A percentile compares a stretch with the other conserved stretches of the same genome.
Conservation (phyloP, 2,797 vertebrate species). For the Macroramphosus scolopax region DNA sequence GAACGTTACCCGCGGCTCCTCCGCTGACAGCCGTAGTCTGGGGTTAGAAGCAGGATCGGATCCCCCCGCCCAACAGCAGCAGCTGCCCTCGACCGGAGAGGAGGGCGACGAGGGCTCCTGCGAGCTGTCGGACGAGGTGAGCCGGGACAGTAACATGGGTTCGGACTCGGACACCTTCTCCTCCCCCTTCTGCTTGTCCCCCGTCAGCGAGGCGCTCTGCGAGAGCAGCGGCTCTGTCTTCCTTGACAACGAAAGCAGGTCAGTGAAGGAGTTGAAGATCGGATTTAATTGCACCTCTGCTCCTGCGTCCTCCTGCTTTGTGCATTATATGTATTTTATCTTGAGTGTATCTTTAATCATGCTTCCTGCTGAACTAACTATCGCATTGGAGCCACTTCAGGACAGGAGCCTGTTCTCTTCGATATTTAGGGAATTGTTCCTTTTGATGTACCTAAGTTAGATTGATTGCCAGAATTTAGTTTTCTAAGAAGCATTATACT, state of each 20-base stretch:
- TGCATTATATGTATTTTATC: too few relatives aligned
- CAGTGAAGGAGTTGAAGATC: too few relatives aligned
- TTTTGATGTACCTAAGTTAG: too few relatives aligned
- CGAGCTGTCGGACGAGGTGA: slow-evolving; percentile 92
- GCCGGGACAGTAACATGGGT: slow-evolving; percentile 94
- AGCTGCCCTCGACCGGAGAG: slow-evolving; percentile 56
- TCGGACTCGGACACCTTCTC: slow-evolving; percentile 96
- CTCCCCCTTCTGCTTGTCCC: slow-evolving; percentile 94
- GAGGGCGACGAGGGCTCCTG: slow-evolving; percentile 88
- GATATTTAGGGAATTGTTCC: too few relatives aligned
- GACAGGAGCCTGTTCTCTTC: too few relatives aligned
- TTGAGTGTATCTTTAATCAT: too few relatives aligned
- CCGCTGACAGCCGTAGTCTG: slow-evolving; percentile 55
- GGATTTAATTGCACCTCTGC: too few relatives aligned
- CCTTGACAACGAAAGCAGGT: slow-evolving; percentile 90
- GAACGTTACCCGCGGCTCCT: slow-evolving; percentile 59
- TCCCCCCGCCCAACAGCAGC: slow-evolving; percentile 50
- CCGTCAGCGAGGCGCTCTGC: slow-evolving; percentile 89
- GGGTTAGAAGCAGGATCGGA: slow-evolving; percentile 30
- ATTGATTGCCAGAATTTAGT: too few relatives aligned
- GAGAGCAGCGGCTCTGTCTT: slow-evolving; percentile 89
- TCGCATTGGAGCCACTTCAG: too few relatives aligned
- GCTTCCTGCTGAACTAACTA: too few relatives aligned
- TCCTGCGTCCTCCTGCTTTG: too few relatives aligned
- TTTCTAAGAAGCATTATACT: too few relatives aligned